These are phyloP conservation scores for Unio delphinus DNA, from an alignment of 2,888 invertebrate genomes.

Conservation along the genomic window DNA sequence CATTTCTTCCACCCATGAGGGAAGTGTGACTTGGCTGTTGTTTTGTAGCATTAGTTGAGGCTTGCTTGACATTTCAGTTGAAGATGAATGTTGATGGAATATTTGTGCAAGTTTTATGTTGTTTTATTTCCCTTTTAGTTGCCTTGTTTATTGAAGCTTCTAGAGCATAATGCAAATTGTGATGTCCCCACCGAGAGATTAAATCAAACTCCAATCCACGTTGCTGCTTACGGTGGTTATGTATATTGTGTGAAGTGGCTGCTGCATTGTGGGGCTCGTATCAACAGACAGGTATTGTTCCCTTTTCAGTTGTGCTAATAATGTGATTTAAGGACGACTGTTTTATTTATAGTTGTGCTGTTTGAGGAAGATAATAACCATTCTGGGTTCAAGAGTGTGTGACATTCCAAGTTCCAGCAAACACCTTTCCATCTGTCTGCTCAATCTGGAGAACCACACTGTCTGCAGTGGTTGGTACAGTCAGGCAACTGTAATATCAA, in stretches of 20 bases:
- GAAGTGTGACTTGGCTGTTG: no score
- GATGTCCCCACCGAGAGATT: conserved; percentile 57
- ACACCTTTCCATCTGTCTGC: conserved; percentile 69
- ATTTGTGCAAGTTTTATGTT: conserved; percentile 2
- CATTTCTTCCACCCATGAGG: no score
- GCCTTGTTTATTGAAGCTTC: conserved; percentile 60
- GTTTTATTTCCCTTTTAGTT: conserved; percentile 36
- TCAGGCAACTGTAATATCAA: conserved; percentile 53
- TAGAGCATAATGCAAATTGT: conserved; percentile 47
- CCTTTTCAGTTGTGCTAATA: conserved; percentile 4
- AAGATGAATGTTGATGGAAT: conserved; percentile 3
- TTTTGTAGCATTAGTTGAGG: not conserved
- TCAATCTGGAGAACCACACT: conserved; percentile 67
- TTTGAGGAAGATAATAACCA: conserved; percentile 60
- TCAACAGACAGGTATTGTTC: conserved; percentile 63
- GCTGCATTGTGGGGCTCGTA: conserved; percentile 62
- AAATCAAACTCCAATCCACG: conserved; percentile 68
- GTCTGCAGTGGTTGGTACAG: conserved; percentile 69
- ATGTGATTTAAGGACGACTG: conserved; percentile 3
- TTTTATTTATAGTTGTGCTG: conserved; percentile 66
- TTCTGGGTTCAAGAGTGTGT: conserved; percentile 38
- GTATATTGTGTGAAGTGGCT: conserved; percentile 69
- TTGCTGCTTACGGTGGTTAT: conserved; percentile 66
- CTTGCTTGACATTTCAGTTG: conserved; percentile 1
- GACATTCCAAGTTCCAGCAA: conserved; percentile 54